Percentiles rank a stretch among this genome's conserved stretches.
phyloP scores from a whole-genome alignment of 23 tunicate species.

The Styela clava region DNA sequence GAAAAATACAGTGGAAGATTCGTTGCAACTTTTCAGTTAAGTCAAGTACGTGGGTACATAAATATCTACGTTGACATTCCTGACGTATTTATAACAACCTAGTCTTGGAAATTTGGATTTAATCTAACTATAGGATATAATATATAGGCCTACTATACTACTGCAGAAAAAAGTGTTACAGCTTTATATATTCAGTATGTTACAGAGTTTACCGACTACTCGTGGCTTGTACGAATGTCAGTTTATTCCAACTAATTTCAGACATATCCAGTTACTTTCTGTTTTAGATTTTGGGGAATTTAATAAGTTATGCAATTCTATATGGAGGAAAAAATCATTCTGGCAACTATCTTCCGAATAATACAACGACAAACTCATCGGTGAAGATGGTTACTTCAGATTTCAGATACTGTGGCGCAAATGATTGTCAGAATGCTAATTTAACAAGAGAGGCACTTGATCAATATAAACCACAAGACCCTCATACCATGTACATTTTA shows the following conservation, averaged over 20 bases:
- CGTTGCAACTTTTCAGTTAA: conserved; percentile 4
- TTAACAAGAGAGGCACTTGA: not conserved
- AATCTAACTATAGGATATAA: too few relatives aligned
- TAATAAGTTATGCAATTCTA: conserved; percentile 8
- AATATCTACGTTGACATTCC: not conserved
- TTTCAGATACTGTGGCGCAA: conserved; percentile 1
- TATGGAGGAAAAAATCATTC: not conserved
- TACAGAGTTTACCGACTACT: too few relatives aligned
- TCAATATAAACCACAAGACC: not conserved
- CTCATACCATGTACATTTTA: conserved; percentile 1
- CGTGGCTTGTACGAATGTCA: too few relatives aligned
- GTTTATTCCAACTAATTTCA: too few relatives aligned
- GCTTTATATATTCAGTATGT: too few relatives aligned
- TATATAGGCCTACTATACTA: too few relatives aligned
- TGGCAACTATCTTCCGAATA: not conserved
- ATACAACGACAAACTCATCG: not conserved
- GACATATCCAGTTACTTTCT: too few relatives aligned
- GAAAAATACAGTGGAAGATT: conserved; percentile 4
- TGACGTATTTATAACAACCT: too few relatives aligned
- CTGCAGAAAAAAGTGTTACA: too few relatives aligned
- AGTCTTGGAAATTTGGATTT: too few relatives aligned
- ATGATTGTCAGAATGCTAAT: conserved; percentile 13
- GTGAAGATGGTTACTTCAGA: not conserved
- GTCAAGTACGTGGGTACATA: not conserved
- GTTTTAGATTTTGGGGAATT: conserved; percentile 1